A percentile compares a stretch with the other conserved stretches of the same genome.
phyloP scores from a whole-genome alignment of 2,113 vertebrate genomes.

The Spea bombifrons region DNA sequence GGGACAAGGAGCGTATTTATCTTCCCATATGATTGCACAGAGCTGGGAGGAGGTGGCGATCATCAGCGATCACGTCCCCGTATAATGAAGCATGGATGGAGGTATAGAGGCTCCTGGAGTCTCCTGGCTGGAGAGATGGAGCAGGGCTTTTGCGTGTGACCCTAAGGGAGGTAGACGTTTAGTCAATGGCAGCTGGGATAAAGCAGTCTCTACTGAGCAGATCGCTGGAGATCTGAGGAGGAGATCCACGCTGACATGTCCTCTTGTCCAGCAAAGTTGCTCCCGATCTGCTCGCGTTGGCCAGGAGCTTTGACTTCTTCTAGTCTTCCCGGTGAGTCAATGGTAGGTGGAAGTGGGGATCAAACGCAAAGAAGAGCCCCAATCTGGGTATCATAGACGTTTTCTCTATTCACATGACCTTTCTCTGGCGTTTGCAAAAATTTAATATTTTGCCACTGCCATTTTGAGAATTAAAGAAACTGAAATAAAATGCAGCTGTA shows the following conservation, averaged over 20 bases:
- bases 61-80: neutral
- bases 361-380: neutral
- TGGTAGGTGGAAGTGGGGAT: neutral
- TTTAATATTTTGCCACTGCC: neutral
- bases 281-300: slow-evolving; percentile 27
- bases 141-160: neutral
- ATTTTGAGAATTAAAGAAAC: slow-evolving; percentile 8
- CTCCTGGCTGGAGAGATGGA: neutral
- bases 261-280: slow-evolving; percentile 20
- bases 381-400: neutral
- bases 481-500: neutral
- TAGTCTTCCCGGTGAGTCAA: slow-evolving; percentile 10
- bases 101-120: slow-evolving; percentile 10
- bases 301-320: slow-evolving; percentile 8
- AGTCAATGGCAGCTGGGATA: neutral
- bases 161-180: neutral
- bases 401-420: neutral
- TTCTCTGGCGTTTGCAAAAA: slow-evolving; percentile 1
- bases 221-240: neutral
- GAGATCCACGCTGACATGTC: slow-evolving; percentile 13
- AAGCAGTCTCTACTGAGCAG: neutral
- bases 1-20: neutral
- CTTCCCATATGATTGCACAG: neutral
- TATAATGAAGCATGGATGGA: slow-evolving; percentile 8
- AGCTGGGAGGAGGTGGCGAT: neutral